Percentiles rank a stretch among this genome's conserved stretches.
phyloP scores from a whole-genome alignment of 2,797 vertebrate genomes.

The Lutjanus argentimaculatus region DNA sequence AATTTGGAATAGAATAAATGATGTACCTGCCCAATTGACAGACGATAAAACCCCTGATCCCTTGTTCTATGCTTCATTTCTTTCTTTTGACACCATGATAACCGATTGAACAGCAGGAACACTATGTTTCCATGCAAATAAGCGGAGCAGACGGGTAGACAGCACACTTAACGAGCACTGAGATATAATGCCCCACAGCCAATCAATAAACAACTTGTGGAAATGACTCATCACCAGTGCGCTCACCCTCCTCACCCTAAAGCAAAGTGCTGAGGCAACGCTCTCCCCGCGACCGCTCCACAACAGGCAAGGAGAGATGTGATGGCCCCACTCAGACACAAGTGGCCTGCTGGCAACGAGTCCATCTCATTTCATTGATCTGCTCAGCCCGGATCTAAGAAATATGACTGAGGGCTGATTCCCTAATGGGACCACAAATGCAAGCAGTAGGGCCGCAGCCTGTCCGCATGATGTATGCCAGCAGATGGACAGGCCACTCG shows the following conservation, averaged over 20 bases:
- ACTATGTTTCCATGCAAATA: constrained; percentile 61
- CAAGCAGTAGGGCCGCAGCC: constrained; percentile 50
- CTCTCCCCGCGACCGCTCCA: constrained; percentile 10
- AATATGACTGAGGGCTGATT: constrained; percentile 77
- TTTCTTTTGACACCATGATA: constrained; percentile 42
- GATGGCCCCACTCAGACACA: constrained; percentile 57
- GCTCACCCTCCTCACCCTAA: constrained; percentile 44
- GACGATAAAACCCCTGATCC: constrained; percentile 44
- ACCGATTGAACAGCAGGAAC: constrained; percentile 30
- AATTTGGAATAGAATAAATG: constrained; percentile 61
- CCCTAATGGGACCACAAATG: constrained; percentile 76
- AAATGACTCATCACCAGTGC: constrained; percentile 67
- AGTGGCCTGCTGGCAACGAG: constrained; percentile 61
- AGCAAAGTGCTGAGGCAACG: constrained; percentile 66
- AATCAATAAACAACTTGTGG: constrained; percentile 74
- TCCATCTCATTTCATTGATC: constrained; percentile 77
- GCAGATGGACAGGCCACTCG: constrained; percentile 61
- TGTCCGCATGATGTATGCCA: constrained; percentile 71
- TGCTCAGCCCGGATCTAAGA: constrained; percentile 57
- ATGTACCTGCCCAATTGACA: constrained; percentile 46
- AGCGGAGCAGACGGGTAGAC: constrained; percentile 36
- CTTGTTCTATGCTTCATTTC: constrained; percentile 38
- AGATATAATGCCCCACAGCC: constrained; percentile 42
- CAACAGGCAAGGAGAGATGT: constrained; percentile 28
- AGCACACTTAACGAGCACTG: constrained; percentile 49